Evolutionary conservation across 2,888 invertebrate species (phyloP).

Genomic region (Zhuqinia jingwanae): DNA sequence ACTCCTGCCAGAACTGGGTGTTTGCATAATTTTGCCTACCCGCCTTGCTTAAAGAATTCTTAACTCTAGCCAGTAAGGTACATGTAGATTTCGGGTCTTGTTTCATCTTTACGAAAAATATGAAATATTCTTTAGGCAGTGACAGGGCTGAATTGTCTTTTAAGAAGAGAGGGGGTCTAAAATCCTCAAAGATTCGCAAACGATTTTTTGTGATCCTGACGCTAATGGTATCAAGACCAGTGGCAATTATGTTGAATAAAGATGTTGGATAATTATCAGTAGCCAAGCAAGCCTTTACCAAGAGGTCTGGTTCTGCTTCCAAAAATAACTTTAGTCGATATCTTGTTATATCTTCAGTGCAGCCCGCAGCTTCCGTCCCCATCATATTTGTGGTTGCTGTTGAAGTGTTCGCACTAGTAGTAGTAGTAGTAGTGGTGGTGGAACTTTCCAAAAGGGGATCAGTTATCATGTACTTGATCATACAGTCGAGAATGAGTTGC

Average conservation of each 20-base stretch:
- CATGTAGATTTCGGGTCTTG: constrained; percentile 4
- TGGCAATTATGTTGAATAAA: constrained; percentile 52
- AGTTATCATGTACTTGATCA: constrained; percentile 54
- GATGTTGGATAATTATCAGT: constrained; percentile 42
- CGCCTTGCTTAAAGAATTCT: constrained; percentile 37
- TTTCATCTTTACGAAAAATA: constrained; percentile 58
- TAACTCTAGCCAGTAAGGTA: constrained; percentile 39
- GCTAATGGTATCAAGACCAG: constrained; percentile 56
- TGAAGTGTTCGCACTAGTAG: too few species aligned
- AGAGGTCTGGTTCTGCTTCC: constrained; percentile 54
- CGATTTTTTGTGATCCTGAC: constrained; percentile 41
- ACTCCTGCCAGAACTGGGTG: constrained; percentile 58
- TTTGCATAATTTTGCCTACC: constrained; percentile 31
- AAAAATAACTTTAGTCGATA: constrained; percentile 55
- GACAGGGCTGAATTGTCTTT: constrained; percentile 30
- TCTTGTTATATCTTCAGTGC: constrained; percentile 3
- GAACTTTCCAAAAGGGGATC: constrained; percentile 34
- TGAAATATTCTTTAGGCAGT: constrained; percentile 49
- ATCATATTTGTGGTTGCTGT: neutral
- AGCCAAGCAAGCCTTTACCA: constrained; percentile 58
- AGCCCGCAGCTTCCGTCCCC: neutral
- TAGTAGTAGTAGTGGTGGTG: neutral
- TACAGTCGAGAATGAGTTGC: constrained; percentile 52
- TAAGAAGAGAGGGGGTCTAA: constrained; percentile 59
- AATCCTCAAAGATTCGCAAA: constrained; percentile 53